Base-by-base conservation (phyloP, 2,113 vertebrate species). In the Ciconia maguari region DNA sequence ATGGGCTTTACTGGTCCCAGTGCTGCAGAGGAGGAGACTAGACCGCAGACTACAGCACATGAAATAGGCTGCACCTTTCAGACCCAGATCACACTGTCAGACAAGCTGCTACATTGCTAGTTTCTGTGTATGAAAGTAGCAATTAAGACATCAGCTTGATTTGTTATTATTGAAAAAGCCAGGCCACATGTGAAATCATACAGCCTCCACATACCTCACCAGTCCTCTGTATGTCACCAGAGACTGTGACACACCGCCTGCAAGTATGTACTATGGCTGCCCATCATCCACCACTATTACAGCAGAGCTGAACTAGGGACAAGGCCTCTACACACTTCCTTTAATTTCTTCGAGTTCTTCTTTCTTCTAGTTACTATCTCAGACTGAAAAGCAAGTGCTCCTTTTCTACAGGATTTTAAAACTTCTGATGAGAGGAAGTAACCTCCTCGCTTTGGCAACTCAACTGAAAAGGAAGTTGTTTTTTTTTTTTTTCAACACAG, bases 231-330 rank as follows among this genome's bases (percentile, higher is more conserved):
- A 20, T 13, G 27, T 41, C 55, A 58, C 46, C 3, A 1, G 13
- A 64, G 44, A 60, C 44, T 5, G 5, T 1, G 2, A 57, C 4
- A 4, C 54, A 74, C 6, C 3, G 5, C 4, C 2, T 52, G 27
- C 46, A 54, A 77, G 17, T 38, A 77, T 1, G 17, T 36, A 12
- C 27, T 25, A 16, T 8, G 13, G 38, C 44, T 77, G 58, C 46
- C 44, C 17, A 11, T 38, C 7, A 4, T 8, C 18, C 60, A 44
- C 15, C 38, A 41, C 30, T 49, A 20, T 21, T 34, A 44, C n/a
- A 66, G 32, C 4, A 0, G 26, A 46, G 15, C 16, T 82, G 18
- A 77, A 32, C 7, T 25, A 61, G 5, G 10, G 27, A 51, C 51
- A 81, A 83, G 46, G 55, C 36, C 44, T 62, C n/a, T 24, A 49